Percentiles rank a stretch among this genome's conserved stretches.
Evolutionary conservation across 2,888 invertebrate genomes (phyloP).

Genomic region (Mimachlamys varia): DNA sequence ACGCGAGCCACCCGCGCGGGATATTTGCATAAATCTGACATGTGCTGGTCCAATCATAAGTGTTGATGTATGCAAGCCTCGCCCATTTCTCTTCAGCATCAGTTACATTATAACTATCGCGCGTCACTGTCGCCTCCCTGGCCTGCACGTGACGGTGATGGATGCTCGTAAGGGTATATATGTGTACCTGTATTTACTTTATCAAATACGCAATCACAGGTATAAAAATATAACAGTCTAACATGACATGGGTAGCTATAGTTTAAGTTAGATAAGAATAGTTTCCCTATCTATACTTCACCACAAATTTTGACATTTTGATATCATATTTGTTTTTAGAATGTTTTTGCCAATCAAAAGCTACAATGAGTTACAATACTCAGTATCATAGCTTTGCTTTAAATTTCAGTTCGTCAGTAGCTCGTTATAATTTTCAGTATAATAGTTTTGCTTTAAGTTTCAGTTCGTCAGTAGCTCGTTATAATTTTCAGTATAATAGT

Average conservation of each 20-base stretch:
- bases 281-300: too few species aligned
- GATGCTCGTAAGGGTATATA: neutral
- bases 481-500: too few species aligned
- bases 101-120: neutral
- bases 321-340: too few species aligned
- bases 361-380: too few species aligned
- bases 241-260: neutral
- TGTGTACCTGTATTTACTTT: neutral
- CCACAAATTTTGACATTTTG: too few species aligned
- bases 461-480: too few species aligned
- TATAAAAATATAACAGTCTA: neutral
- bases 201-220: neutral
- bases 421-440: too few species aligned
- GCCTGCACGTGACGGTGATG: neutral
- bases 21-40: constrained; percentile 33
- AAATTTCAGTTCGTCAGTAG: too few species aligned
- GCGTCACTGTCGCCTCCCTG: neutral
- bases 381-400: too few species aligned
- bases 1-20: constrained; percentile 36
- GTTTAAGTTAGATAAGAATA: too few species aligned
- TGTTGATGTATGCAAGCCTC: neutral
- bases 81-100: neutral
- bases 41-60: neutral
- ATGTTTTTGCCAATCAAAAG: too few species aligned
- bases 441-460: too few species aligned